Conservation (phyloP, 2,113 vertebrate species). For the Eidolon helvum region DNA sequence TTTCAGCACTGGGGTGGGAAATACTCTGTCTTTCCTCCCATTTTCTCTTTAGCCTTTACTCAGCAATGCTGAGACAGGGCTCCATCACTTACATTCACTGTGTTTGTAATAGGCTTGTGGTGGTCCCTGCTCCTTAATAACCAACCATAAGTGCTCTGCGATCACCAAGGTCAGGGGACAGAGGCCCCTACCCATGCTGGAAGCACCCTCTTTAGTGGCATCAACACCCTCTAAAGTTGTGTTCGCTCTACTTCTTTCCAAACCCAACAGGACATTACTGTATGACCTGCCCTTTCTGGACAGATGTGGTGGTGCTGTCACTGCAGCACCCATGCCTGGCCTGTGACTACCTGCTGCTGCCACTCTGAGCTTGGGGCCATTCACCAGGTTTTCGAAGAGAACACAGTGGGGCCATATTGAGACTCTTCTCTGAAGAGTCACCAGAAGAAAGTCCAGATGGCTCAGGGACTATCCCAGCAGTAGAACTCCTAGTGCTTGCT, state of each 20-base stretch:
- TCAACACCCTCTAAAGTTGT: neutral
- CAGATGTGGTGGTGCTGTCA: neutral
- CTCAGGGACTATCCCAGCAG: neutral
- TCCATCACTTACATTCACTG: neutral
- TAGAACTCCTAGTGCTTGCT: no score
- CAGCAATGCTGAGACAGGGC: neutral
- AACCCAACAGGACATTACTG: no score
- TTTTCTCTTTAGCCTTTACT: neutral
- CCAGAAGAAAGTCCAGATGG: no score
- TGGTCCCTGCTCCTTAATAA: neutral
- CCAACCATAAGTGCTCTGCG: neutral
- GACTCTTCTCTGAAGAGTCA: neutral
- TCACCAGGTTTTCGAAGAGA: neutral
- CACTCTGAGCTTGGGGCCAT: no score
- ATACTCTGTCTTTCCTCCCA: neutral
- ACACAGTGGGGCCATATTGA: neutral
- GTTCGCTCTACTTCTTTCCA: neutral
- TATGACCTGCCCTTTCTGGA: no score
- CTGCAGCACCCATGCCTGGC: neutral
- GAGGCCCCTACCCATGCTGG: neutral
- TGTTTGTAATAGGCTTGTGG: neutral
- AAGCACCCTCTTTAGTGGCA: neutral
- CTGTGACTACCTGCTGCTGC: neutral
- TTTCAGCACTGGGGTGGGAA: neutral
- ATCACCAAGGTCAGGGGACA: neutral